Evolutionary conservation across 2,888 invertebrate genomes (phyloP).

Genomic region (Pseudanteris insignis): DNA sequence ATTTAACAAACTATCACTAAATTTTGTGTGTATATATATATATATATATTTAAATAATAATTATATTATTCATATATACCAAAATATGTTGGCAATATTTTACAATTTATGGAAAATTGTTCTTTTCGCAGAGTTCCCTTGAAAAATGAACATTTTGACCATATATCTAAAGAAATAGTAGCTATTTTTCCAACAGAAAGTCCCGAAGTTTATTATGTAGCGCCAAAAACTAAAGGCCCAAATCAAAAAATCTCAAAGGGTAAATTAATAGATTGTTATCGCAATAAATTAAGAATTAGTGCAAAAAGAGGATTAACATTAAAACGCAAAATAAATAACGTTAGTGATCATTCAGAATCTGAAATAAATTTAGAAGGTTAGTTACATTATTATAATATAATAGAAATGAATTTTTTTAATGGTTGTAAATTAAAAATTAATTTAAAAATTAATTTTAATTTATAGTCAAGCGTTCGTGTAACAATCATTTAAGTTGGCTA

Average conservation of each 20-base stretch:
- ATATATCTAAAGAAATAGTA: constrained; percentile 16
- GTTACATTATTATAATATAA: too few relatives aligned
- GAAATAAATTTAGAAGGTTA: too few relatives aligned
- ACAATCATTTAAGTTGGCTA: constrained; percentile 13
- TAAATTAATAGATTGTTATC: constrained; percentile 22
- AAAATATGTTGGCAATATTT: too few relatives aligned
- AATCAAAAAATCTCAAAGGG: constrained; percentile 30
- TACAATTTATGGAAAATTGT: too few relatives aligned
- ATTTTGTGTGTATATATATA: background rate
- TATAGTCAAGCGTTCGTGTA: constrained; percentile 3
- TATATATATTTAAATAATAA: too few relatives aligned
- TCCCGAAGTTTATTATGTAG: constrained; percentile 17
- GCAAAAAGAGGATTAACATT: too few relatives aligned
- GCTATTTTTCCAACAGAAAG: constrained; percentile 19
- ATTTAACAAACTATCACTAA: background rate
- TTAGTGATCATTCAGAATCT: too few relatives aligned
- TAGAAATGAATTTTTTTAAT: too few relatives aligned
- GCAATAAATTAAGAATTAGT: constrained; percentile 19
- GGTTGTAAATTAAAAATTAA: too few relatives aligned
- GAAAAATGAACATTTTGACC: constrained; percentile 4
- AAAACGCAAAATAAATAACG: too few relatives aligned
- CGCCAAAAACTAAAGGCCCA: constrained; percentile 22
- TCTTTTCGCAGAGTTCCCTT: background rate
- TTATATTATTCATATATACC: background rate
- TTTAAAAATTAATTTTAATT: too few relatives aligned